These are phyloP conservation scores for Phrynocephalus versicolor DNA, from an alignment of 2,113 vertebrate genomes.

Conservation along the genomic window DNA sequence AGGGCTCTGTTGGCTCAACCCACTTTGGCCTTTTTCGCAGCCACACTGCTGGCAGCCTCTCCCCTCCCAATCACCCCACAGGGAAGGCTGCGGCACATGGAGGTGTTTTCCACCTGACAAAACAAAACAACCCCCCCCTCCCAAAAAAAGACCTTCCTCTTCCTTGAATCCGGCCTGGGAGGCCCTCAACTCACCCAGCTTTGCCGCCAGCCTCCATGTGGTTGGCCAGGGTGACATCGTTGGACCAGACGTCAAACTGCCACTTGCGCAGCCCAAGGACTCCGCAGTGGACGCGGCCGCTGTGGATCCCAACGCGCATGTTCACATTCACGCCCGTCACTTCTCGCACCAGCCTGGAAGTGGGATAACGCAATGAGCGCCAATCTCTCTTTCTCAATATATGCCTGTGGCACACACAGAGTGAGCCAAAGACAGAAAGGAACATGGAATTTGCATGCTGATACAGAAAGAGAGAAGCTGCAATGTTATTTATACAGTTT, in stretches of 20 bases:
- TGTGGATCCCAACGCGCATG: conserved; percentile 98
- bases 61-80: no score
- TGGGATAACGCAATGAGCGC: accelerated
- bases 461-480: neutral
- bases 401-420: no score
- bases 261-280: conserved; percentile 95
- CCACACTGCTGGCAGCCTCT: no score
- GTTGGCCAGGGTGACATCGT: conserved; percentile 94
- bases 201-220: conserved; percentile 97
- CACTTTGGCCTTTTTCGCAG: no score
- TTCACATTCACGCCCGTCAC: conserved; percentile 97
- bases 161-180: neutral
- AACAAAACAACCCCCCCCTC: no score
- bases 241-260: conserved; percentile 98
- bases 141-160: neutral
- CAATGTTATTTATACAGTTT: neutral
- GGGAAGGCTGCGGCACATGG: no score
- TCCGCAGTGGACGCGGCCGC: conserved; percentile 92
- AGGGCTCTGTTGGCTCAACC: neutral
- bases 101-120: no score
- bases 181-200: conserved; percentile 82
- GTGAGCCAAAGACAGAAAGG: neutral
- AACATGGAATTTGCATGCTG: neutral
- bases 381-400: neutral
- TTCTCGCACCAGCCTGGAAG: conserved; percentile 88